A percentile compares a stretch with the other conserved stretches of the same genome.
Conservation (phyloP, 1,140 invertebrate genomes). For the Carcinoscorpius rotundicauda region DNA sequence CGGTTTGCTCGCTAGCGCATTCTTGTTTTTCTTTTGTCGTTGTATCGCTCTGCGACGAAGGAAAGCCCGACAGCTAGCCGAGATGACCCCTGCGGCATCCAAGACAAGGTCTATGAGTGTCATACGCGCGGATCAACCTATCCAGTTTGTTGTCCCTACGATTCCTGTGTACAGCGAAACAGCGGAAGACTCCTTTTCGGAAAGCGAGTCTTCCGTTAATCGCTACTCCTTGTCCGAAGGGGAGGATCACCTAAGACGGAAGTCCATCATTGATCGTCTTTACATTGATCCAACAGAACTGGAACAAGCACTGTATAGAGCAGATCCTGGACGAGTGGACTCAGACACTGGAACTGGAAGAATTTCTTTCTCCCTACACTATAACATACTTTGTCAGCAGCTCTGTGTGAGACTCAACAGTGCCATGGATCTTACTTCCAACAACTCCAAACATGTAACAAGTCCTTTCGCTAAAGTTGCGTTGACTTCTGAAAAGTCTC, state of each 20-base stretch:
- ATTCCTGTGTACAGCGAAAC: constrained; percentile 14
- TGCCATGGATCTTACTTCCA: constrained; percentile 18
- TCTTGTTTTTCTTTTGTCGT: too few species aligned
- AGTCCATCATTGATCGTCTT: not conserved
- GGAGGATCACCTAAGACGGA: not conserved
- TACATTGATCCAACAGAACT: constrained; percentile 16
- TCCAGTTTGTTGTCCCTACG: constrained; percentile 22
- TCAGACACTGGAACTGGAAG: constrained; percentile 11
- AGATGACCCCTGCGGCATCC: constrained; percentile 10
- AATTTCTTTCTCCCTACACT: constrained; percentile 19
- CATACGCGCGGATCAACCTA: constrained; percentile 18
- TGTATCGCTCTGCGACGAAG: constrained; percentile 10
- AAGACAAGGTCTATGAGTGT: constrained; percentile 8
- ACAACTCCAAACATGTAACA: constrained; percentile 12
- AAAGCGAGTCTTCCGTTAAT: constrained; percentile 15
- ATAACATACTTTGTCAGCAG: constrained; percentile 14
- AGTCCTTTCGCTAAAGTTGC: constrained; percentile 23
- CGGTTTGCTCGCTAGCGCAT: too few species aligned
- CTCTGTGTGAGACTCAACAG: constrained; percentile 19
- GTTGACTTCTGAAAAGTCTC: constrained; percentile 19
- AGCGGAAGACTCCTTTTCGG: constrained; percentile 15
- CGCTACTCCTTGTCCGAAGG: not conserved
- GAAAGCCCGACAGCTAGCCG: constrained; percentile 12
- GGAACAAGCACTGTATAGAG: constrained; percentile 12
- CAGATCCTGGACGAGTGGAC: not conserved